Conservation (phyloP, 2,888 invertebrate genomes). For the Ectemnius cavifrons region DNA sequence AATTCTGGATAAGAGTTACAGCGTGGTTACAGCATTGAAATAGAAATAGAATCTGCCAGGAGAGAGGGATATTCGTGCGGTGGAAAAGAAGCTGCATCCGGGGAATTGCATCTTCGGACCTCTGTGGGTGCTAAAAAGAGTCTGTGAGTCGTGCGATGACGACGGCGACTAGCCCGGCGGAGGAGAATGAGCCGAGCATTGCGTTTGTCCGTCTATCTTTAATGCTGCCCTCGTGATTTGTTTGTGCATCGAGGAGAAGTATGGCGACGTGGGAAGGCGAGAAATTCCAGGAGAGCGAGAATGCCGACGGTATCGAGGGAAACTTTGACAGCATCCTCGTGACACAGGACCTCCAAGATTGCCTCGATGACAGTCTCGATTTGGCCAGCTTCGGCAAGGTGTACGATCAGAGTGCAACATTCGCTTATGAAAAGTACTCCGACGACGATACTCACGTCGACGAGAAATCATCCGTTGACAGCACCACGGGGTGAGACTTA, state of each 20-base stretch:
- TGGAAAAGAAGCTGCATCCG: not conserved
- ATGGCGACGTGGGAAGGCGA: slow-evolving; percentile 77
- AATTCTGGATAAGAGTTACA: not conserved
- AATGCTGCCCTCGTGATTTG: slow-evolving; percentile 49
- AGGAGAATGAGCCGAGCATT: too few relatives aligned
- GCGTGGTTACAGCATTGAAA: not conserved
- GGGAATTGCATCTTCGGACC: slow-evolving; percentile 6
- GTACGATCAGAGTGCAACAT: slow-evolving; percentile 76
- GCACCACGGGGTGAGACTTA: slow-evolving; percentile 77
- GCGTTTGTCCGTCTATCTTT: not conserved
- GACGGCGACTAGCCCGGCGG: too few relatives aligned
- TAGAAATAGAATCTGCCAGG: not conserved
- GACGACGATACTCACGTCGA: slow-evolving; percentile 76
- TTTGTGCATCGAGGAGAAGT: slow-evolving; percentile 70
- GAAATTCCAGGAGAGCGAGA: slow-evolving; percentile 68
- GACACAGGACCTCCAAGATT: slow-evolving; percentile 80
- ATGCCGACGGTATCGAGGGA: slow-evolving; percentile 65
- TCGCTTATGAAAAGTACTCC: slow-evolving; percentile 74
- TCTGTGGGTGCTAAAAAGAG: not conserved
- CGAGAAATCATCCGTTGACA: slow-evolving; percentile 78
- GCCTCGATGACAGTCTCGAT: slow-evolving; percentile 78
- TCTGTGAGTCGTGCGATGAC: not conserved
- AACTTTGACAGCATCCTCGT: slow-evolving; percentile 78
- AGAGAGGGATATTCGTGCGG: not conserved
- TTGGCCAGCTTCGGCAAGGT: slow-evolving; percentile 78